Percentiles rank a stretch among this genome's conserved stretches.
These are phyloP conservation scores for Leptoteleia sp. DNA, from an alignment of 1,140 invertebrate species.

Conservation along the genomic window DNA sequence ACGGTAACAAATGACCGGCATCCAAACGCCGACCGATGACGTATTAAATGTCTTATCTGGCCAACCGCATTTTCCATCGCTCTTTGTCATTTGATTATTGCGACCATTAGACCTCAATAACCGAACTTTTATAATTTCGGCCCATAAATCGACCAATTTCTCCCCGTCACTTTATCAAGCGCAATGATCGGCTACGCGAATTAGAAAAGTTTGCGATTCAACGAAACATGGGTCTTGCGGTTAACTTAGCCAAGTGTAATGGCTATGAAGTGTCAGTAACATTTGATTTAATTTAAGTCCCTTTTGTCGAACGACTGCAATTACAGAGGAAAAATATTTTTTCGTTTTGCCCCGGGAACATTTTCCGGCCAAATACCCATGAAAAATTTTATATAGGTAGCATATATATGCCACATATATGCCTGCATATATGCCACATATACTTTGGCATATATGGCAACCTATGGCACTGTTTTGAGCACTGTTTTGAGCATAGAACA, in stretches of 20 bases:
- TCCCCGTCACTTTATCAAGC: conserved; percentile 9
- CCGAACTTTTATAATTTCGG: conserved; percentile 36
- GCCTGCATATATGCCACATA: too few relatives aligned
- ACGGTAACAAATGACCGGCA: conserved; percentile 52
- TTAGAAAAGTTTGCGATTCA: conserved; percentile 21
- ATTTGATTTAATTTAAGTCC: too few relatives aligned
- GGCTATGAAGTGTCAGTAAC: too few relatives aligned
- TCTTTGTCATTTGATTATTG: conserved; percentile 57
- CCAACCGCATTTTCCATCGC: conserved; percentile 31
- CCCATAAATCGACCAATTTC: conserved; percentile 20
- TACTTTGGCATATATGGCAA: conserved; percentile 20
- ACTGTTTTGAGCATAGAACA: conserved; percentile 40
- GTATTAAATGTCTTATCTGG: conserved; percentile 41
- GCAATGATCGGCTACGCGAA: not conserved
- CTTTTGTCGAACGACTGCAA: not conserved
- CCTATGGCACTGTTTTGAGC: conserved; percentile 29
- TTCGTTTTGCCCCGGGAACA: conserved; percentile 7
- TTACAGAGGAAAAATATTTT: conserved; percentile 26
- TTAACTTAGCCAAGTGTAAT: too few relatives aligned
- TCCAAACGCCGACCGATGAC: conserved; percentile 40
- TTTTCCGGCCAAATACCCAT: too few relatives aligned
- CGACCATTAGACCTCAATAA: conserved; percentile 28
- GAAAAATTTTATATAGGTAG: too few relatives aligned
- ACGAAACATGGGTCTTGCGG: too few relatives aligned
- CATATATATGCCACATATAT: too few relatives aligned